These are phyloP conservation scores for Cyrtorhinus lividipennis DNA, from an alignment of 1,140 invertebrate species.

Conservation along the genomic window DNA sequence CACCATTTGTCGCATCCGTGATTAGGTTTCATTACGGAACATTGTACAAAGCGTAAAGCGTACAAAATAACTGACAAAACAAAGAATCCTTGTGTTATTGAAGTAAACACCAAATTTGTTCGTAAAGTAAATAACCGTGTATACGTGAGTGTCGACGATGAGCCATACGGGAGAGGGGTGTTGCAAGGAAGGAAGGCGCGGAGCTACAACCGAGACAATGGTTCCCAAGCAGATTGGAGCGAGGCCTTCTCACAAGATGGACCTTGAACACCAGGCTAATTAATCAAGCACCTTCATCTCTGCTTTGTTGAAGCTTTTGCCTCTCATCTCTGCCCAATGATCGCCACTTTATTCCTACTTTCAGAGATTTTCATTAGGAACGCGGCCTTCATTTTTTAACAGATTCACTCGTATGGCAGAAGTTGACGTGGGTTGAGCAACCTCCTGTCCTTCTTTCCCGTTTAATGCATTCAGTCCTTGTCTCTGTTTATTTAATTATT, in stretches of 20 bases:
- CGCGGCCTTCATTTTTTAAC: not conserved
- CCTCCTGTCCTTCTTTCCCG: too few relatives aligned
- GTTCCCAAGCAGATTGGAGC: slow-evolving; percentile 16
- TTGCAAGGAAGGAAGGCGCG: not conserved
- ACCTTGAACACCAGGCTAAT: slow-evolving; percentile 10
- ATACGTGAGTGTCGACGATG: not conserved
- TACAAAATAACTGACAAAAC: too few relatives aligned
- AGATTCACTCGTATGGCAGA: not conserved
- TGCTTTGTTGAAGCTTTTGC: not conserved
- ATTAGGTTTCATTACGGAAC: too few relatives aligned
- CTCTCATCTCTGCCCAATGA: slow-evolving; percentile 1
- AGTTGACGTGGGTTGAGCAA: too few relatives aligned
- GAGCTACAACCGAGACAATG: slow-evolving; percentile 12
- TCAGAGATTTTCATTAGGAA: not conserved
- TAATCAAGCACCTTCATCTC: slow-evolving; percentile 8
- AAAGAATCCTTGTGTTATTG: too few relatives aligned
- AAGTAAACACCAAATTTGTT: too few relatives aligned
- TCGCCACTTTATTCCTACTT: not conserved
- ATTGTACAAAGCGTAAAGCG: too few relatives aligned
- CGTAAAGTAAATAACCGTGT: not conserved
- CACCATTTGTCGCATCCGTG: too few relatives aligned
- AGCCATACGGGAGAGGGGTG: too few relatives aligned
- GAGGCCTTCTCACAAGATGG: slow-evolving; percentile 11
- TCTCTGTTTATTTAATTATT: too few relatives aligned
- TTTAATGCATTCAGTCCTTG: too few relatives aligned